Conservation (phyloP, 2,113 vertebrate genomes). For the Podiceps cristatus region DNA sequence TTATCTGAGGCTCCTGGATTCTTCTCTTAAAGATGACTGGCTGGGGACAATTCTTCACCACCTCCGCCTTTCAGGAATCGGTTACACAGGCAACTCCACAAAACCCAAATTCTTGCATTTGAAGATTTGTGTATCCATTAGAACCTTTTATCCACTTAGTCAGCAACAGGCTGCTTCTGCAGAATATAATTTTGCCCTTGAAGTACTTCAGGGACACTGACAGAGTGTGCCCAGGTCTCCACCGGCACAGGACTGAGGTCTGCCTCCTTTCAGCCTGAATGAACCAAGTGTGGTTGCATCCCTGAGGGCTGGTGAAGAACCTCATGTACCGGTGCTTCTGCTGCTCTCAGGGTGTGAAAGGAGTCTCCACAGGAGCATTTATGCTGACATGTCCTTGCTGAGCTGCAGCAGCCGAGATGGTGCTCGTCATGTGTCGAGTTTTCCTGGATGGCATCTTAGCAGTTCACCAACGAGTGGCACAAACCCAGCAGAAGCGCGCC, state of each 20-base stretch:
- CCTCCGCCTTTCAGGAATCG: not conserved
- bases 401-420: not conserved
- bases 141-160: not conserved
- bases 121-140: not conserved
- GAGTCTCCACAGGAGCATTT: not conserved
- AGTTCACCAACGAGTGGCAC: not conserved
- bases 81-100: not conserved
- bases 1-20: not conserved
- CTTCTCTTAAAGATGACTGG: not conserved
- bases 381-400: not conserved
- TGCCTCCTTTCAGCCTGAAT: not conserved
- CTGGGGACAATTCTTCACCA: not conserved
- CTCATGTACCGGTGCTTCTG: accelerated
- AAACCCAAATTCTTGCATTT: accelerated
- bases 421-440: not conserved
- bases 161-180: not conserved
- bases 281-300: not conserved
- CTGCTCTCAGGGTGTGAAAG: not conserved
- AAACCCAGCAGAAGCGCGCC: not conserved
- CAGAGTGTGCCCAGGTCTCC: not conserved
- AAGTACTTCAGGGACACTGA: not conserved
- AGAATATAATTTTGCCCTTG: not conserved
- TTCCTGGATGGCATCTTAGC: not conserved
- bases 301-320: not conserved
- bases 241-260: not conserved